Evolutionary conservation across 23 tunicate species (phyloP), one percentile per base, ranked within the genome.

Genomic region (Botrylloides violaceus): DNA sequence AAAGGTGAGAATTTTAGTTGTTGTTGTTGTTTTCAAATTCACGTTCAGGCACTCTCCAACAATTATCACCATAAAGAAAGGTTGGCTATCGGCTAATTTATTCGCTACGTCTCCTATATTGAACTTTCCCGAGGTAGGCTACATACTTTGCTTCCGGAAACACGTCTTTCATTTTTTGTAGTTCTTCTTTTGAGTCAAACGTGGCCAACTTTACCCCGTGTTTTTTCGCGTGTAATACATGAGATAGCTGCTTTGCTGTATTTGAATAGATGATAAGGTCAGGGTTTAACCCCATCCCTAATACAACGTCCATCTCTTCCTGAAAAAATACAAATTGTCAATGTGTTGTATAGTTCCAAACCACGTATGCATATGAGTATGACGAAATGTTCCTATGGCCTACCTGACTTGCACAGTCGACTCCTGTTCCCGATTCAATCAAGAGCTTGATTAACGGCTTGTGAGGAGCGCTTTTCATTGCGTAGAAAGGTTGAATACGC

Each of bases 141-240:
- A 24, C 65, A 6, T 26, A 59, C 65, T 59, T n/a, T 7, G 65
- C 15, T 23, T 59, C 65, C 18, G 65, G 65, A n/a, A 23, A 59
- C 7, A 59, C 29, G 9, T 26, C 21, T 59, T 59, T 59, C 29
- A 59, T 59, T 26, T 59, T 59, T 59, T 59, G 15, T 7, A 59
- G 65, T 59, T 59, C 65, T 24, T 59, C 28, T 23, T 7, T 7
- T 9, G 29, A 23, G 29, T 59, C 65, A 24, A 59, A 59, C 21
- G 65, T 59, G 9, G 29, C 29, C 29, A 59, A 59, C 7, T 24
- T 23, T 15, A 59, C 22, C 18, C 29, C 29, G 29, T 59, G 28
- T 6, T n/a, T 26, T 26, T 59, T 59, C 29, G 65, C 65, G 18
- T 59, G 29, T n/a, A 23, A 24, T 7, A 59, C 29, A 59, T 59